Evolutionary conservation across 2,797 vertebrate genomes (phyloP), one percentile per base, ranked within the genome.

Genomic region (Eurystomus glaucurus): DNA sequence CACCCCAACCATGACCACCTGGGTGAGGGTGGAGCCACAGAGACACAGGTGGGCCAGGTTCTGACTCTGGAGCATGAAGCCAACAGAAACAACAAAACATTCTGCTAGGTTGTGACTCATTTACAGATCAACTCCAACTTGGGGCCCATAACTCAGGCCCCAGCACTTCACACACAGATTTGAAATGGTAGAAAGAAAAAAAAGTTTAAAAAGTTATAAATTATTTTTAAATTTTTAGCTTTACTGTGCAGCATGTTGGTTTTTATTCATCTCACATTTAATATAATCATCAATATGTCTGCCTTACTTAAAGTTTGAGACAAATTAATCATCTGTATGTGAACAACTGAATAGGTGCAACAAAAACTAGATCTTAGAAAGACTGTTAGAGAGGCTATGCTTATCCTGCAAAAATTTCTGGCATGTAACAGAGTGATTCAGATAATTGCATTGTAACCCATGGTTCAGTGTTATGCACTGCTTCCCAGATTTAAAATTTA

Each of bases 161-260:
- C 35, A 35, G 35, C 35, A 35, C 35, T 35, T 35, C 35, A 35
- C 41, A 41, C 41, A 41, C 15, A 98, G 86, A 94, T 98, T 99
- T 94, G 96, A 97, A 94, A 97, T 98, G 98, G 98, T 14, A 46
- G 41, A 41, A 41, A 41, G 41, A 13, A 41, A 33, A 3, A 51
- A 21, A 41, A 41, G 41, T 41, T 41, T 41, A 41, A 41, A 41
- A 41, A 41, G 11, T 41, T 51, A 9, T 23, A 26, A 39, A n/a
- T 58, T 81, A 33, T 79, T 95, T 75, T 15, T 4, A 80, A 65
- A 33, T 43, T 28, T 8, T 68, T 88, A 61, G 19, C 19, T 88
- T 74, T 88, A 43, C 61, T 79, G 14, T 88, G 69, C 54, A 77
- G 64, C 31, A 55, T 66, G 11, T 62, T 93, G 31, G 16, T 7